phyloP scores from a whole-genome alignment of 2,888 invertebrate species.

The Poecilobothrus nobilitatus region DNA sequence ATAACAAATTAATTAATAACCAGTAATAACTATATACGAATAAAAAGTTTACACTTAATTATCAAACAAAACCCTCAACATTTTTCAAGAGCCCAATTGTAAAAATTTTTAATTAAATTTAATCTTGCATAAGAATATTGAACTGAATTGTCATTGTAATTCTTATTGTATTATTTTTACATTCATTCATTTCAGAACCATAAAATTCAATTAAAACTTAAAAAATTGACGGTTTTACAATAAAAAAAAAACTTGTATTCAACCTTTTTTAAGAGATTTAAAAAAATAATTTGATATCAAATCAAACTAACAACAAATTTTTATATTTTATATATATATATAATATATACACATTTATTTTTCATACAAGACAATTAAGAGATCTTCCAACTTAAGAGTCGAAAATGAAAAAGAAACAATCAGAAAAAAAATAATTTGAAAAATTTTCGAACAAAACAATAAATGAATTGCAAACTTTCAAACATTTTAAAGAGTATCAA shows the following conservation, averaged over 20 bases:
- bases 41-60: no score
- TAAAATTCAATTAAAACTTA: neutral
- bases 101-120: neutral
- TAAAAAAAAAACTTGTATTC: neutral
- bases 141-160: neutral
- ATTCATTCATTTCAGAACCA: neutral
- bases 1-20: no score
- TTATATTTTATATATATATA: no score
- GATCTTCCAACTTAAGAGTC: neutral
- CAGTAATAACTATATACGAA: no score
- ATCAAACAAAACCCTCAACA: no score
- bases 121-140: neutral
- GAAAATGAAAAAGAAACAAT: neutral
- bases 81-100: no score
- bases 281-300: neutral
- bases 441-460: no score
- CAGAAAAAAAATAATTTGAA: neutral
- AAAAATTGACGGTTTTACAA: neutral
- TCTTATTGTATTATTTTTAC: neutral
- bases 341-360: no score
- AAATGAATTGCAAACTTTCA: no score
- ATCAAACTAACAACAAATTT: neutral
- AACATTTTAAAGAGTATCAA: neutral
- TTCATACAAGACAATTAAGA: neutral
- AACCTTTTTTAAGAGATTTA: neutral